Evolutionary conservation across 2,888 invertebrate genomes (phyloP), one percentile per base, ranked within the genome.

Genomic region (Leuctra nigra): DNA sequence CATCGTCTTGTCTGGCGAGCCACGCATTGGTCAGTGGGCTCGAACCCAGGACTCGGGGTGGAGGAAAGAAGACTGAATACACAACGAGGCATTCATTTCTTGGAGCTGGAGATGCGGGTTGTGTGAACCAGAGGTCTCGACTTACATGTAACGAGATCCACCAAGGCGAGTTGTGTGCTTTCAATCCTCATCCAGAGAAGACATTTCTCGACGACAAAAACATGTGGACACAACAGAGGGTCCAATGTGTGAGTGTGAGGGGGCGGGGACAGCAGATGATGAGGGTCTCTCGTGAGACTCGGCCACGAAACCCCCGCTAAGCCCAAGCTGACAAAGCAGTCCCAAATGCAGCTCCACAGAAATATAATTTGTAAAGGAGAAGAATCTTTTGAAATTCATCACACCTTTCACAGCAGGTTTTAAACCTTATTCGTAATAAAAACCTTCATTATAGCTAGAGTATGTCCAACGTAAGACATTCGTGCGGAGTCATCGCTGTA

Each of bases 341-440:
- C 24, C 22, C 11, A 38, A 23, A 22, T 23, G 46, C 46, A 46
- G 50, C 50, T n/a, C 33, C 23, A 38, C 55, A 55, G 47, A 50
- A 58, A 53, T 53, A 52, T 58, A 53, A 55, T 58, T 58, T 58
- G 55, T 55, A 58, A 58, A 55, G 58, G 46, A 35, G 29, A 50
- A 33, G 23, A 58, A 58, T 58, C 58, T 58, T 58, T 58, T 53
- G 58, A 58, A 55, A 44, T 39, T 47, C 24, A 48, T 56, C 56
- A 41, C 56, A 56, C 56, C 56, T 52, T 20, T 23, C 55, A 35
- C 55, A 55, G 55, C 55, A 35, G 50, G 35, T 50, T 50, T 50
- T 20, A 50, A 50, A 35, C 35, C 50, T 29, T 50, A 50, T 50
- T 50, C 50, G 35, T 50, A 35, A n/a, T n/a, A n/a, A n/a, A n/a